Conservation (phyloP, 1,140 invertebrate genomes). For the Pogonognathellus flavescens region DNA sequence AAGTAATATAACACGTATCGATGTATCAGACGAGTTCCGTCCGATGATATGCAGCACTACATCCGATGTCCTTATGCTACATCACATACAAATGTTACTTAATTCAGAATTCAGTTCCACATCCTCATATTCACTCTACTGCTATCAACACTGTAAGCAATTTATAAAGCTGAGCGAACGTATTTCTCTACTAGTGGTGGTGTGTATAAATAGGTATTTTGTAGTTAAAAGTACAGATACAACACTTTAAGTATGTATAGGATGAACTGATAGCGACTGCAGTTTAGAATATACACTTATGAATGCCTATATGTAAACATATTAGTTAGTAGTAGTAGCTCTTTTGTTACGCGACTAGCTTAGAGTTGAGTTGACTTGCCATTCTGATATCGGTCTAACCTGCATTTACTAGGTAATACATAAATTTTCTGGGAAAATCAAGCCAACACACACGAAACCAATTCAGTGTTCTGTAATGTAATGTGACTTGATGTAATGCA, state of each 20-base stretch:
- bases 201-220: too few relatives aligned
- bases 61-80: slow-evolving; percentile 41
- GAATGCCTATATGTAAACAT: not conserved
- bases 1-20: slow-evolving; percentile 3
- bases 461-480: slow-evolving; percentile 2
- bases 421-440: slow-evolving; percentile 41
- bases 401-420: slow-evolving; percentile 31
- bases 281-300: not conserved
- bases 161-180: not conserved
- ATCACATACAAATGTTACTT: slow-evolving; percentile 33
- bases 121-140: not conserved
- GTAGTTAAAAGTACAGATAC: too few relatives aligned
- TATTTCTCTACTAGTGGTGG: not conserved
- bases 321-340: not conserved
- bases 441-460: slow-evolving; percentile 30
- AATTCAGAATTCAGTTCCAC: slow-evolving; percentile 33
- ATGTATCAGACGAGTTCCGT: slow-evolving; percentile 32
- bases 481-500: slow-evolving; percentile 47
- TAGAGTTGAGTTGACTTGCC: not conserved
- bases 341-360: not conserved
- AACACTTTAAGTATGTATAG: not conserved
- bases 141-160: not conserved
- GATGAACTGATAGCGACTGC: not conserved
- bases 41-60: slow-evolving; percentile 37
- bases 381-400: slow-evolving; percentile 26